Conservation (phyloP, 1,140 invertebrate species). For the Agrypnia vestita region DNA sequence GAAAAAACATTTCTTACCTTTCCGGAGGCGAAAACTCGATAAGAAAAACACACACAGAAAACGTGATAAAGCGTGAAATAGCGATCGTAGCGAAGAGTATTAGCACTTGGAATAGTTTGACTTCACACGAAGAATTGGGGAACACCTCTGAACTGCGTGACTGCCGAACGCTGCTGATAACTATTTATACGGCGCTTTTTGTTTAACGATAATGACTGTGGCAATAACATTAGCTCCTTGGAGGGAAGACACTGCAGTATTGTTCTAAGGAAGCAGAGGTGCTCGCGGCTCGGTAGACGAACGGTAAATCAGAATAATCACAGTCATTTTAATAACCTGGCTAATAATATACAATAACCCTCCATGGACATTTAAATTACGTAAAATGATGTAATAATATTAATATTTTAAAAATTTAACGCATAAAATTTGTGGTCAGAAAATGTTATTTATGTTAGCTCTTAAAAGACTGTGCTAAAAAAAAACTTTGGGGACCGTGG, state of each 20-base stretch:
- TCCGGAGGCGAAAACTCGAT: background rate
- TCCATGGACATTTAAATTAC: too few relatives aligned
- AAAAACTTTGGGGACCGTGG: too few relatives aligned
- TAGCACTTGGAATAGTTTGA: background rate
- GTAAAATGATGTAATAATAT: too few relatives aligned
- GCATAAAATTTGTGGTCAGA: too few relatives aligned
- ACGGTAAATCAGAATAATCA: background rate
- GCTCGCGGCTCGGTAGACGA: background rate
- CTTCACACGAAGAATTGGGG: background rate
- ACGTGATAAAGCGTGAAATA: background rate
- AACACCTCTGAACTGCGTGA: conserved; percentile 40
- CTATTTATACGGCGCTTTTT: conserved; percentile 59
- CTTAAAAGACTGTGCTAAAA: too few relatives aligned
- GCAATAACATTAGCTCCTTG: conserved; percentile 33
- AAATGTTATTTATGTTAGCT: too few relatives aligned
- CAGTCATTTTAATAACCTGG: too few relatives aligned
- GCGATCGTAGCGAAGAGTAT: background rate
- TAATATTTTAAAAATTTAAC: too few relatives aligned
- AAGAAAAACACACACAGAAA: background rate
- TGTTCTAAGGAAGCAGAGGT: conserved; percentile 42
- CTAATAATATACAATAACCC: too few relatives aligned
- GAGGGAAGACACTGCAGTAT: conserved; percentile 54
- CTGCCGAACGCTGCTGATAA: conserved; percentile 43
- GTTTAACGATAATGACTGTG: conserved; percentile 46
- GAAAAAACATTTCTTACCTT: background rate